A percentile compares a stretch with the other conserved stretches of the same genome.
phyloP scores from a whole-genome alignment of 2,888 invertebrate species.

The Lampropteryx suffumata region DNA sequence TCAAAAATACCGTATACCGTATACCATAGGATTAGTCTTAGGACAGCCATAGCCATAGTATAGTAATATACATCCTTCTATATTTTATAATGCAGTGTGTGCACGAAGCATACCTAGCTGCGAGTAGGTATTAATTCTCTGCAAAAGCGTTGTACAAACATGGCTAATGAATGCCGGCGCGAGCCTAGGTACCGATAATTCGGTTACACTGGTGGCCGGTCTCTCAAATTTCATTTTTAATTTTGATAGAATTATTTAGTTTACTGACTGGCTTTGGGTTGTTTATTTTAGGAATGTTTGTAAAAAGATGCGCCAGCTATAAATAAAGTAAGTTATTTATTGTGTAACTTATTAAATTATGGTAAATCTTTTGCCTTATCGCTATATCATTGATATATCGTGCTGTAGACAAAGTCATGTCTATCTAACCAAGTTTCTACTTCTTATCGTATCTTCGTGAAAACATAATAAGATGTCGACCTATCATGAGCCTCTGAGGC shows the following conservation, averaged over 20 bases:
- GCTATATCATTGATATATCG: too few species aligned
- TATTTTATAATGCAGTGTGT: background rate
- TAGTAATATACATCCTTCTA: background rate
- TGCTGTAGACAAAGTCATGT: too few species aligned
- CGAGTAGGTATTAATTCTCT: slow-evolving; percentile 62
- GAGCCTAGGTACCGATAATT: slow-evolving; percentile 49
- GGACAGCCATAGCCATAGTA: too few species aligned
- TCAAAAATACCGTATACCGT: too few species aligned
- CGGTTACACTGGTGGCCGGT: slow-evolving; percentile 57
- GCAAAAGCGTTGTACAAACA: slow-evolving; percentile 66
- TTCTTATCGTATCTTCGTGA: too few species aligned
- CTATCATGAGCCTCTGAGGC: too few species aligned
- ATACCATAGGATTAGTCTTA: too few species aligned
- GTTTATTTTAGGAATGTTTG: slow-evolving; percentile 17
- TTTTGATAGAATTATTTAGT: slow-evolving; percentile 32
- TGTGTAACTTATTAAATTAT: too few species aligned
- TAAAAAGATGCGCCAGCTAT: background rate
- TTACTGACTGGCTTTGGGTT: slow-evolving; percentile 23
- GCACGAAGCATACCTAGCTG: slow-evolving; percentile 28
- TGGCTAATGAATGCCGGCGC: slow-evolving; percentile 61
- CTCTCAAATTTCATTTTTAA: slow-evolving; percentile 28
- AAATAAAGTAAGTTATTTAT: too few species aligned
- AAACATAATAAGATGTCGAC: too few species aligned
- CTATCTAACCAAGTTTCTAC: too few species aligned
- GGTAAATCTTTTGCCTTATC: too few species aligned